Evolutionary conservation across 1,140 invertebrate genomes (phyloP).

Genomic region (Drosophila subobscura): DNA sequence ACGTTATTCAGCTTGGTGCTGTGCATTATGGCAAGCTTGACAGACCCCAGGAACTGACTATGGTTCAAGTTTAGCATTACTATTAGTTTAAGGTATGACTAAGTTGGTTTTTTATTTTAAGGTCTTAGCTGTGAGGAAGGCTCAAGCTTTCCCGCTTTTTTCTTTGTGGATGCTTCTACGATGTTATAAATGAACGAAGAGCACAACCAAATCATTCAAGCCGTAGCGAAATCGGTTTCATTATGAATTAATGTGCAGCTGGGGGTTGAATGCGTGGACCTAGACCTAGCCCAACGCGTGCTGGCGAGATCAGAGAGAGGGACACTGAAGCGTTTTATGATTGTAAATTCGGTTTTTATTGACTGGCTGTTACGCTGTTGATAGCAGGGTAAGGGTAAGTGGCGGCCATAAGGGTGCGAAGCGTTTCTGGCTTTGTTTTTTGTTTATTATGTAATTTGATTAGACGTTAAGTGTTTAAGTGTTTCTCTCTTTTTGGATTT

Average conservation of each 20-base stretch:
- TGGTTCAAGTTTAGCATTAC: too few species aligned
- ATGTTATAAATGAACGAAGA: constrained; percentile 39
- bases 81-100: too few species aligned
- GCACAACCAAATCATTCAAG: constrained; percentile 28
- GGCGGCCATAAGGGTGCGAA: constrained; percentile 61
- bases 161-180: constrained; percentile 10
- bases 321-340: constrained; percentile 55
- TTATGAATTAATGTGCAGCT: constrained; percentile 36
- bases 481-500: constrained; percentile 17
- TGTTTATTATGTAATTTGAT: constrained; percentile 70
- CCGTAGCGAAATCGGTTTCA: constrained; percentile 63
- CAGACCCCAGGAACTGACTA: too few species aligned
- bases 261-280: constrained; percentile 16
- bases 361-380: constrained; percentile 56
- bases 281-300: constrained; percentile 58
- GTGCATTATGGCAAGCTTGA: too few species aligned
- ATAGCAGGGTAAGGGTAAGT: constrained; percentile 54
- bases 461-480: constrained; percentile 60
- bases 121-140: too few species aligned
- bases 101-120: too few species aligned
- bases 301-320: constrained; percentile 11
- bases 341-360: constrained; percentile 72
- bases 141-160: too few species aligned
- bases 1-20: too few species aligned
- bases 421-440: constrained; percentile 64